A percentile compares a stretch with the other conserved stretches of the same genome.
These are phyloP conservation scores for Camelus dromedarius DNA, from an alignment of 2,113 vertebrate genomes.

Conservation along the genomic window DNA sequence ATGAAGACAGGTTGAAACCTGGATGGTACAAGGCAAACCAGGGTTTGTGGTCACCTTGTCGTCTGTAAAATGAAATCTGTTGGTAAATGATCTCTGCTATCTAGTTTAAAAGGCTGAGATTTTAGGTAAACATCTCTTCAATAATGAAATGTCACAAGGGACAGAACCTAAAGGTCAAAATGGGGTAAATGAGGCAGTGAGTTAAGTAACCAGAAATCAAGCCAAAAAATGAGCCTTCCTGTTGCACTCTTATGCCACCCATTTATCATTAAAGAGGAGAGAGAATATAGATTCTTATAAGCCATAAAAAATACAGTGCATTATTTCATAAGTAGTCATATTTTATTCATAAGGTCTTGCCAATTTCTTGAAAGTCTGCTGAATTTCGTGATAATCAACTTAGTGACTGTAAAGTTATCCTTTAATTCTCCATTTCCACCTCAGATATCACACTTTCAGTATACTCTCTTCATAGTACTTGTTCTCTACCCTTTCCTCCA, in stretches of 20 bases:
- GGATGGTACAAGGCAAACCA: neutral
- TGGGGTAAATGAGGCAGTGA: neutral
- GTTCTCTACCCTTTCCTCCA: neutral
- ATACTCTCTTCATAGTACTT: neutral
- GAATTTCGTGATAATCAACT: neutral
- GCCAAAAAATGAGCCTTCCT: neutral
- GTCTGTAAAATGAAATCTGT: conserved; percentile 10
- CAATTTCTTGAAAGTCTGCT: neutral
- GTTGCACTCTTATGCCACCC: neutral
- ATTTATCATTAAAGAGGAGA: neutral
- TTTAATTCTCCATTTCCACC: conserved; percentile 1
- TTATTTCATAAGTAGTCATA: neutral
- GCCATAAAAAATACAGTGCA: neutral
- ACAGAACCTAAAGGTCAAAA: neutral
- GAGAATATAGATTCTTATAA: neutral
- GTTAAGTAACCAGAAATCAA: neutral
- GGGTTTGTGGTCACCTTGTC: neutral
- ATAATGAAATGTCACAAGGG: neutral
- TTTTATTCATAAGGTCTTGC: conserved; percentile 3
- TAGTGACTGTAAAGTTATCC: neutral
- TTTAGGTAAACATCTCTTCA: neutral
- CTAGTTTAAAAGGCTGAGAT: neutral
- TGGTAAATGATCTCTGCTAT: neutral
- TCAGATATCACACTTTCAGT: neutral
- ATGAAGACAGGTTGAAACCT: neutral